Evolutionary conservation across 37 sponge, comb jelly and placozoan genomes (phyloP).

Genomic region (Chondrilla cf. caribensis): DNA sequence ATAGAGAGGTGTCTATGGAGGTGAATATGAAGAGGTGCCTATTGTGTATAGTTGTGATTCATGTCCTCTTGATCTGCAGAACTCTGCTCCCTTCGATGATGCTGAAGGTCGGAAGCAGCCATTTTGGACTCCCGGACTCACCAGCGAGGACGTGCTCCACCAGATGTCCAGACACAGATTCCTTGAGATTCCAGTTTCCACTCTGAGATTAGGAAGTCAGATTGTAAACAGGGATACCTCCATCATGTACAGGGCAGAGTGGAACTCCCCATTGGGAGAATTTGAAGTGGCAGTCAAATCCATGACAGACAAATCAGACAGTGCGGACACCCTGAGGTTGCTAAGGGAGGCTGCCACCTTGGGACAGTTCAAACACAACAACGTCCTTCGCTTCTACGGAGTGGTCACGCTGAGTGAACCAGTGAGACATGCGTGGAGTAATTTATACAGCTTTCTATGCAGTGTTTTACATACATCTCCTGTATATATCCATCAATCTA

Average conservation of each 20-base stretch:
- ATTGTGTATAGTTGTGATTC: too few species aligned
- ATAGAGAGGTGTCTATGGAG: too few species aligned
- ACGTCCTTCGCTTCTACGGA: neutral
- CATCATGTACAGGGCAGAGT: neutral
- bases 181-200: neutral
- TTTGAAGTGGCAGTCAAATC: constrained; percentile 2
- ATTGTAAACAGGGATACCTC: neutral
- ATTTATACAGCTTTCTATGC: too few species aligned
- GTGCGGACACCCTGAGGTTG: neutral
- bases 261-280: constrained; percentile 10
- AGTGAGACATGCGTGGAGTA: too few species aligned
- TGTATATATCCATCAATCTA: too few species aligned
- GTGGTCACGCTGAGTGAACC: neutral
- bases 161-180: neutral
- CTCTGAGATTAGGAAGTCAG: constrained; percentile 1
- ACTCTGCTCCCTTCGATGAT: neutral
- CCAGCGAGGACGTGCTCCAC: neutral
- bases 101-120: neutral
- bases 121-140: constrained; percentile 1
- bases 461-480: too few species aligned
- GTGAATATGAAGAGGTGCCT: too few species aligned
- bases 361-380: constrained; percentile 16
- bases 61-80: too few species aligned
- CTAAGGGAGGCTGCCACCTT: neutral
- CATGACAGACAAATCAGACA: neutral